Conservation (phyloP, 2,888 invertebrate genomes). For the Euclidia mi region DNA sequence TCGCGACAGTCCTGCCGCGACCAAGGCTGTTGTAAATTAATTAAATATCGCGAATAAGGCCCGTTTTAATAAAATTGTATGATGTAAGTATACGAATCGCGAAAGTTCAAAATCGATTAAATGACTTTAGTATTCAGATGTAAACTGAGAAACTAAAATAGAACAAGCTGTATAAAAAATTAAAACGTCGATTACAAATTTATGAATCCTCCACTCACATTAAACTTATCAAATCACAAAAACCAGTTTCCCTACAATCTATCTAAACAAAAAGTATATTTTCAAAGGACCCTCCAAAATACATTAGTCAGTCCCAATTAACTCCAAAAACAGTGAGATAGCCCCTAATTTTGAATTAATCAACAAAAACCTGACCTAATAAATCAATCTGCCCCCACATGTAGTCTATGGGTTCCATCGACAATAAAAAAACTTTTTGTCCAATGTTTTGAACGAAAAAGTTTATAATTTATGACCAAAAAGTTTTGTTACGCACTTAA, state of each 20-base stretch:
- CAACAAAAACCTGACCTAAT: slow-evolving; percentile 73
- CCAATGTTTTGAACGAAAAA: slow-evolving; percentile 57
- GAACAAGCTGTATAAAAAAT: no score
- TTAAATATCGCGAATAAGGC: no score
- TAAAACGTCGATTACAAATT: background rate
- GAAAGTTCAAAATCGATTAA: no score
- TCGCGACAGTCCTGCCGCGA: no score
- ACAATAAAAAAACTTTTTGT: slow-evolving; percentile 63
- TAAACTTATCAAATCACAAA: background rate
- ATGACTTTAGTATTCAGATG: no score
- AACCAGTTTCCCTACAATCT: background rate
- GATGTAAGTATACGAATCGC: no score
- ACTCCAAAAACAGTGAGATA: slow-evolving; percentile 68
- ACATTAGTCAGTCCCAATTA: slow-evolving; percentile 79
- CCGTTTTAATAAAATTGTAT: no score
- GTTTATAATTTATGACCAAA: slow-evolving; percentile 60
- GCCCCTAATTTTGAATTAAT: slow-evolving; percentile 81
- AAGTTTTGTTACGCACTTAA: slow-evolving; percentile 48
- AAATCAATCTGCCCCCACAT: slow-evolving; percentile 78
- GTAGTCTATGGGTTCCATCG: slow-evolving; percentile 42
- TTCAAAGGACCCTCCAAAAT: slow-evolving; percentile 66
- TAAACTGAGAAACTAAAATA: no score
- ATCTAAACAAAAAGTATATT: background rate
- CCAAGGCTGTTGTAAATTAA: no score
- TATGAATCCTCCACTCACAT: background rate